Conservation (phyloP, 2,797 vertebrate genomes). For the Pseudocheirus occidentalis region DNA sequence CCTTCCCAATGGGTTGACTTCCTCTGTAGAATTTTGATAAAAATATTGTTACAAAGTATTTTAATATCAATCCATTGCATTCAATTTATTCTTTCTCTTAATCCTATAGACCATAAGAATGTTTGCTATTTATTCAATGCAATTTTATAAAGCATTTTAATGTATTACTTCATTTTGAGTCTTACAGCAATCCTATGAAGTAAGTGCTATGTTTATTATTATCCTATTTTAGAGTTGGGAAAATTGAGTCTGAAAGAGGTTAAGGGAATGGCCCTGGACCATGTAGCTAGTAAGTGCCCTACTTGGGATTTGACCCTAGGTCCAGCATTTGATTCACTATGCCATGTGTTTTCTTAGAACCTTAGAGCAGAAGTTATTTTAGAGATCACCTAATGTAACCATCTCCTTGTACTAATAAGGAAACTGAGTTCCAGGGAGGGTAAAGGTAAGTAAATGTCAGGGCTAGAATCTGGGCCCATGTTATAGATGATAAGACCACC, state of each 20-base stretch:
- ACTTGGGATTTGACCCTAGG: neutral
- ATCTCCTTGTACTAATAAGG: neutral
- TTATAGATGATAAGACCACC: neutral
- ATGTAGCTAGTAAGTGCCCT: neutral
- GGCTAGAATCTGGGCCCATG: neutral
- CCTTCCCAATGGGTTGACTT: neutral
- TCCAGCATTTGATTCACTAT: neutral
- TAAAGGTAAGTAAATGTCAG: neutral
- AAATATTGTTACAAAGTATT: neutral
- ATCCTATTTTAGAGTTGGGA: neutral
- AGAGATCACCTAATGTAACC: neutral
- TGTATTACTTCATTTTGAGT: neutral
- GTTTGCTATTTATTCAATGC: neutral
- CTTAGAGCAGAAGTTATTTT: neutral
- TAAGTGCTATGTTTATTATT: neutral
- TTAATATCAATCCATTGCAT: neutral
- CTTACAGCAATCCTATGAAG: neutral
- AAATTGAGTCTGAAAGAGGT: neutral
- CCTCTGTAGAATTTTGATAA: neutral
- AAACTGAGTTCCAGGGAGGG: constrained; percentile 14
- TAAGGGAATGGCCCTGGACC: neutral
- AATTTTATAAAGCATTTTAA: neutral
- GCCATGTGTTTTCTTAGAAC: neutral
- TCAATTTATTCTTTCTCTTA: neutral
- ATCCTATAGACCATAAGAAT: neutral